Evolutionary conservation across 2,113 vertebrate genomes (phyloP).

Genomic region (Carettochelys insculpta): DNA sequence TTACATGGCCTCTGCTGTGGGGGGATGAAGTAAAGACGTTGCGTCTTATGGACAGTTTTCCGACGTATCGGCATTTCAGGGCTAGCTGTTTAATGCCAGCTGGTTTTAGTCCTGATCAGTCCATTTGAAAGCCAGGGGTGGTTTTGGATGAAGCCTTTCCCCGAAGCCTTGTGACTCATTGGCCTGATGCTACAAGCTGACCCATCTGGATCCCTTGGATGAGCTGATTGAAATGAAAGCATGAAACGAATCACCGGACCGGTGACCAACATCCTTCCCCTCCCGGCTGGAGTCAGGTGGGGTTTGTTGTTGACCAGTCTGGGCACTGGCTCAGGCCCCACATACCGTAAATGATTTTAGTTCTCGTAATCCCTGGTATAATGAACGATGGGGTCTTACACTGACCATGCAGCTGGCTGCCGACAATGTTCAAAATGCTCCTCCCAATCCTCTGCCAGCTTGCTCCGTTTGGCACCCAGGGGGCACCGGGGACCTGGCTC

Average conservation of each 20-base stretch:
- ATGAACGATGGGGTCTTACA: neutral
- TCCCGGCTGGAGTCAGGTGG: neutral
- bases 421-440: neutral
- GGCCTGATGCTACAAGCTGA: neutral
- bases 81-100: rapidly evolving
- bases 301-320: neutral
- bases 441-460: neutral
- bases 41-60: neutral
- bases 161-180: neutral
- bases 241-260: rapidly evolving
- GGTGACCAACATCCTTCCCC: neutral
- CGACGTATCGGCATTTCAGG: neutral
- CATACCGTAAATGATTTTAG: no score
- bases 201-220: neutral
- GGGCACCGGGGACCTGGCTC: neutral
- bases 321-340: neutral
- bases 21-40: neutral
- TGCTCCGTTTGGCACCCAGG: neutral
- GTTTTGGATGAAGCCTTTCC: neutral
- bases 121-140: rapidly evolving
- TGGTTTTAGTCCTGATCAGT: neutral
- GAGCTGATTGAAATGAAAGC: neutral
- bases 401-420: neutral
- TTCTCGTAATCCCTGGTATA: neutral
- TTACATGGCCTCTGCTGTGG: neutral